phyloP scores from a whole-genome alignment of 2,888 invertebrate genomes.

The Alloscopus bannaensis region DNA sequence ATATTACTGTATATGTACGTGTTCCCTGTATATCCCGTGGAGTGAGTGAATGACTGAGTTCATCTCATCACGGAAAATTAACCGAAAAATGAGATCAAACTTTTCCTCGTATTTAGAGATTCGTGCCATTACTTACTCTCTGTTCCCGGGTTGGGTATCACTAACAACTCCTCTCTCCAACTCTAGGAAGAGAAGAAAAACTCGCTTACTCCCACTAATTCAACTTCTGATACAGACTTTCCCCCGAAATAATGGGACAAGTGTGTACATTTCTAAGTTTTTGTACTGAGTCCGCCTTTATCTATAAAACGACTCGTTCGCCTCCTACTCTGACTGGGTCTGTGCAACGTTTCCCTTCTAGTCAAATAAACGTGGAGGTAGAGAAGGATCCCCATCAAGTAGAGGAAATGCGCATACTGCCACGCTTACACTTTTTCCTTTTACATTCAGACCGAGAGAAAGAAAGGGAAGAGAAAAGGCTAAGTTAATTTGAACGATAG shows the following conservation, averaged over 20 bases:
- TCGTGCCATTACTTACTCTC: slow-evolving; percentile 47
- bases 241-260: slow-evolving; percentile 19
- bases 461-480: background rate
- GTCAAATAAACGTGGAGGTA: too few relatives aligned
- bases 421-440: background rate
- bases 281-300: slow-evolving; percentile 8
- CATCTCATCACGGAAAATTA: slow-evolving; percentile 68
- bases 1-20: too few relatives aligned
- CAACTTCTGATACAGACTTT: slow-evolving; percentile 35
- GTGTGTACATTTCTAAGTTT: slow-evolving; percentile 28
- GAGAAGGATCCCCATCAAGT: too few relatives aligned
- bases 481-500: slow-evolving; percentile 47
- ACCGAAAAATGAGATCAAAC: slow-evolving; percentile 67
- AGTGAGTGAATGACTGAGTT: slow-evolving; percentile 43
- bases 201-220: slow-evolving; percentile 26
- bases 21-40: too few relatives aligned
- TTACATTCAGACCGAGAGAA: background rate
- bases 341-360: slow-evolving; percentile 1
- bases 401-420: background rate
- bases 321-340: slow-evolving; percentile 18
- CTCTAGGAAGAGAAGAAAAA: background rate
- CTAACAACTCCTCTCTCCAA: slow-evolving; percentile 19
- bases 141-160: slow-evolving; percentile 19
- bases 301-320: slow-evolving; percentile 19
- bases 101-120: slow-evolving; percentile 50